A percentile compares a stretch with the other conserved stretches of the same genome.
These are phyloP conservation scores for Pampusana beccarii DNA, from an alignment of 2,113 vertebrate species.

Conservation along the genomic window DNA sequence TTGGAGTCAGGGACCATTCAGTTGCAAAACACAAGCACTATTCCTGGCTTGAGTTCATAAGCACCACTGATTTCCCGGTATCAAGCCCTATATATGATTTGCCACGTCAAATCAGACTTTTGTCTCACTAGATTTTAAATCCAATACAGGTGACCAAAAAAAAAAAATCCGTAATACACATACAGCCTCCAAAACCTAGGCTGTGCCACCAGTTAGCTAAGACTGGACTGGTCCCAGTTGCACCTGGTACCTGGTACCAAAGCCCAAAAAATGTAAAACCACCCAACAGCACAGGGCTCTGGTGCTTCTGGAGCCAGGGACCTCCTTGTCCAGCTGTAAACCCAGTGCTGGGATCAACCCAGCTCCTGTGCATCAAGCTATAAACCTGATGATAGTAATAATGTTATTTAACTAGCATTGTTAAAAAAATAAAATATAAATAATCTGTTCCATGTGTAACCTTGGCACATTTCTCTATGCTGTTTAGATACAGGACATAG, in stretches of 20 bases:
- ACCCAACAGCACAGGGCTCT: background rate
- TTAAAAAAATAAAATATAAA: background rate
- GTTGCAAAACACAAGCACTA: background rate
- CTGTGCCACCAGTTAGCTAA: background rate
- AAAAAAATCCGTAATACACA: background rate
- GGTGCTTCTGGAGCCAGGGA: background rate
- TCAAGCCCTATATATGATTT: background rate
- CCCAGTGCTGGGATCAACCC: background rate
- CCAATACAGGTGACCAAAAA: background rate
- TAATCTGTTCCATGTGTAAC: background rate
- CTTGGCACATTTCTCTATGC: accelerated
- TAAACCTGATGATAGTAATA: background rate
- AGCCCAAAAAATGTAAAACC: background rate
- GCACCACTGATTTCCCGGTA: background rate
- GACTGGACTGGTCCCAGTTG: background rate
- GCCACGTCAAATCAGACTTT: background rate
- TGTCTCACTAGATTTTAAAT: background rate
- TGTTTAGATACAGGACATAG: background rate
- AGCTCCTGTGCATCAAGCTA: background rate
- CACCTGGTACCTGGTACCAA: background rate
- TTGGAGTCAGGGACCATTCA: background rate
- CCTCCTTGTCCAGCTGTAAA: background rate
- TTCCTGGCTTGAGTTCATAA: background rate
- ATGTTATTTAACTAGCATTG: background rate
- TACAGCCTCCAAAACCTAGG: background rate